Percentiles rank a stretch among this genome's conserved stretches.
phyloP scores from a whole-genome alignment of 1,140 invertebrate genomes.

The Trachelipus rathkii region DNA sequence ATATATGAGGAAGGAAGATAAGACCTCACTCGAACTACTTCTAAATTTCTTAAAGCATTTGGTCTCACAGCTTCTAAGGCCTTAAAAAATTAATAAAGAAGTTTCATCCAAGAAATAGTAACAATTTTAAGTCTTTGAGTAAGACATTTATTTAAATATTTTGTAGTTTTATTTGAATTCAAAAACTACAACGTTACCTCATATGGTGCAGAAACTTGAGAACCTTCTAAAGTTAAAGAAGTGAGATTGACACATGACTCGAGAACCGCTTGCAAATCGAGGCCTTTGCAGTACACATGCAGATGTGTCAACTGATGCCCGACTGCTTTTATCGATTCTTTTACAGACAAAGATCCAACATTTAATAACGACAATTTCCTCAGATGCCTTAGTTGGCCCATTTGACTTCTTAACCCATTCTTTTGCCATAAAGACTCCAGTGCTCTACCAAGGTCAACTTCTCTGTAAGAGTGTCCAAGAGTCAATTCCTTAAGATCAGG shows the following conservation, averaged over 20 bases:
- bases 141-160: no score
- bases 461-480: constrained; percentile 26
- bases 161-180: no score
- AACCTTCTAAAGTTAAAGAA: constrained; percentile 28
- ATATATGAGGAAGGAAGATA: background rate
- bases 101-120: no score
- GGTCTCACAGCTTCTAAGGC: background rate
- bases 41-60: background rate
- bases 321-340: constrained; percentile 16
- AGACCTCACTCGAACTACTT: background rate
- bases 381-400: constrained; percentile 22
- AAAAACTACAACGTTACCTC: constrained; percentile 16
- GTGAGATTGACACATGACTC: constrained; percentile 24
- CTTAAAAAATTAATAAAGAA: background rate
- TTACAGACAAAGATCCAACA: constrained; percentile 6
- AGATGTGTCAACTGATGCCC: constrained; percentile 23
- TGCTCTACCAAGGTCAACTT: constrained; percentile 27
- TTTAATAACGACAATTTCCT: constrained; percentile 20
- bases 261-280: constrained; percentile 29
- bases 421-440: constrained; percentile 5
- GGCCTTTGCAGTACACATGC: constrained; percentile 24
- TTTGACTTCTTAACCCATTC: constrained; percentile 21
- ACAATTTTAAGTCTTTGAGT: no score
- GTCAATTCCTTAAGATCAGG: constrained; percentile 29
- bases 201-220: constrained; percentile 23